Evolutionary conservation across 2,888 invertebrate species (phyloP).

Genomic region (Podabrus alpinus): DNA sequence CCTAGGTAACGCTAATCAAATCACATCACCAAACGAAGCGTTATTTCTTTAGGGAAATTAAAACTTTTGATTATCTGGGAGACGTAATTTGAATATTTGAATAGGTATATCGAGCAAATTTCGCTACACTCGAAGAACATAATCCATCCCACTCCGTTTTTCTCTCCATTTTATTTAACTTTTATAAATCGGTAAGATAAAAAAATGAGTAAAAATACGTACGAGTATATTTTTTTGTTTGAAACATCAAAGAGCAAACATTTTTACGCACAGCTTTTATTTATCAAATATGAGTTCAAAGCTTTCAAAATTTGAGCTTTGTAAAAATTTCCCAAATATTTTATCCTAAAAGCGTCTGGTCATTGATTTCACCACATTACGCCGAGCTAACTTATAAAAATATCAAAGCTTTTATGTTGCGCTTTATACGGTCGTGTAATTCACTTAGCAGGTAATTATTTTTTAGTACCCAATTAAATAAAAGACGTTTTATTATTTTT

Average conservation of each 20-base stretch:
- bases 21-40: slow-evolving; percentile 30
- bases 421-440: not conserved
- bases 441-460: not conserved
- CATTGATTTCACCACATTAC: slow-evolving; percentile 23
- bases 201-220: not conserved
- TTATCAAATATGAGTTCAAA: slow-evolving; percentile 24
- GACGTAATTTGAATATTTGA: slow-evolving; percentile 45
- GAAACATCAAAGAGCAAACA: slow-evolving; percentile 21
- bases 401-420: slow-evolving; percentile 9
- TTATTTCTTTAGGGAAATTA: slow-evolving; percentile 57
- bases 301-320: slow-evolving; percentile 26
- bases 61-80: slow-evolving; percentile 54
- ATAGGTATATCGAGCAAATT: slow-evolving; percentile 41
- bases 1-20: not conserved
- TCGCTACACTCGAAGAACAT: slow-evolving; percentile 19
- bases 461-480: not conserved
- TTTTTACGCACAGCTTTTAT: slow-evolving; percentile 21
- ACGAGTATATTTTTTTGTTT: not conserved
- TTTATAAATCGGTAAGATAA: slow-evolving; percentile 10
- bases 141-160: not conserved
- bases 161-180: not conserved
- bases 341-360: slow-evolving; percentile 24
- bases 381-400: not conserved
- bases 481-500: not conserved
- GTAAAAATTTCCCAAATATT: slow-evolving; percentile 24